A percentile compares a stretch with the other conserved stretches of the same genome.
Evolutionary conservation across 2,113 vertebrate genomes (phyloP).

Genomic region (Catharus fuscescens): DNA sequence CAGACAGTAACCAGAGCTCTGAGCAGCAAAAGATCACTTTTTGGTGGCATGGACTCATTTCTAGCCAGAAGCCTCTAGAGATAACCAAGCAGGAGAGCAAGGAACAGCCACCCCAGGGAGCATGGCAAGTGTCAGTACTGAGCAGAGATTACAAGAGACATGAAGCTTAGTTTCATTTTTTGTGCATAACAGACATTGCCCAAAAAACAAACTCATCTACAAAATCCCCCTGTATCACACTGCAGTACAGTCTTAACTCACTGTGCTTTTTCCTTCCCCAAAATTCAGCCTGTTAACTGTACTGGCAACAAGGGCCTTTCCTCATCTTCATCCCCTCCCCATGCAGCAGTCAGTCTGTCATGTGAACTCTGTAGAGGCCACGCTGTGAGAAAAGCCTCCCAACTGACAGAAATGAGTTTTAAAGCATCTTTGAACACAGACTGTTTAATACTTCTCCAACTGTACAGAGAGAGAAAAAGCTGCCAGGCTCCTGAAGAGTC

Average conservation of each 20-base stretch:
- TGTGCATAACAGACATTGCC: not conserved
- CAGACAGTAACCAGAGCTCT: not conserved
- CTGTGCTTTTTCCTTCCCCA: not conserved
- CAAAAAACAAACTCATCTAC: not conserved
- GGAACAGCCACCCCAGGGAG: not conserved
- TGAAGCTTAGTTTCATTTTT: not conserved
- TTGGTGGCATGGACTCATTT: not conserved
- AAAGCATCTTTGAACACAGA: slow-evolving; percentile 37
- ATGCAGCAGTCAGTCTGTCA: not conserved
- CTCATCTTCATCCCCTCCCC: not conserved
- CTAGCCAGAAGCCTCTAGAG: not conserved
- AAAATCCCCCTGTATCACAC: not conserved
- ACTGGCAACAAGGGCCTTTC: not conserved
- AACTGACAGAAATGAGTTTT: slow-evolving; percentile 9
- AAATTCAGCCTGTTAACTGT: not conserved
- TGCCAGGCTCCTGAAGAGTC: slow-evolving; percentile 23
- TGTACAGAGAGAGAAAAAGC: not conserved
- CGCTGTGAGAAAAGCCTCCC: not conserved
- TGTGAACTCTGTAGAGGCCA: not conserved
- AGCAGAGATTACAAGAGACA: not conserved
- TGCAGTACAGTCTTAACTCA: not conserved
- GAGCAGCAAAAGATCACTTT: not conserved
- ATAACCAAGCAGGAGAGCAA: not conserved
- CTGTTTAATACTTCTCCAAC: not conserved
- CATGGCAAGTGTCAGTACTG: not conserved